Evolutionary conservation across 2,888 invertebrate genomes (phyloP).

Genomic region (Branchipolynoe longqiensis): DNA sequence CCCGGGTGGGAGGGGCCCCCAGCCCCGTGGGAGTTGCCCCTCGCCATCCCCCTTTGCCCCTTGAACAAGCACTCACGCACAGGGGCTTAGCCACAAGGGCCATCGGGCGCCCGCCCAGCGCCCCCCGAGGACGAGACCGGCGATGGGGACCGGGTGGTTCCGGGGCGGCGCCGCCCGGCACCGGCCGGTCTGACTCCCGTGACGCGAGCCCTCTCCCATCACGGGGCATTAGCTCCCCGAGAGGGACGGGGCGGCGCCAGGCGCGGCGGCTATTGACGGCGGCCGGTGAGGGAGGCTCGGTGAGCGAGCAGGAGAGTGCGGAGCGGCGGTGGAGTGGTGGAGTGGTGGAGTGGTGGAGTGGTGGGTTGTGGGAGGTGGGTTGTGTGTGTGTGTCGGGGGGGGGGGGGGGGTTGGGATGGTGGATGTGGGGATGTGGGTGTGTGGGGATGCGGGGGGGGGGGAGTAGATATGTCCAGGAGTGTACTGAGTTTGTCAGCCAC

Average conservation of each 20-base stretch:
- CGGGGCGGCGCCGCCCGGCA: neutral
- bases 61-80: neutral
- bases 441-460: too few species aligned
- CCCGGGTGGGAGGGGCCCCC: neutral
- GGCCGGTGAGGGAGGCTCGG: too few species aligned
- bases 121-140: neutral
- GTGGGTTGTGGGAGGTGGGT: too few species aligned
- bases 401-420: too few species aligned
- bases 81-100: neutral
- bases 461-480: too few species aligned
- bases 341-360: too few species aligned
- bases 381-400: too few species aligned
- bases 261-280: neutral
- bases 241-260: neutral
- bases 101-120: neutral
- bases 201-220: slow-evolving; percentile 21
- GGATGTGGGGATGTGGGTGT: too few species aligned
- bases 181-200: slow-evolving; percentile 16
- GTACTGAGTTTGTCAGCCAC: too few species aligned
- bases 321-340: too few species aligned
- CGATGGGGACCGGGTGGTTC: neutral
- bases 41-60: neutral
- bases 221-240: slow-evolving; percentile 16
- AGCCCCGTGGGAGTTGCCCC: neutral
- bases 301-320: neutral